Conservation (phyloP, 2,113 vertebrate species). For the Tichodroma muraria region DNA sequence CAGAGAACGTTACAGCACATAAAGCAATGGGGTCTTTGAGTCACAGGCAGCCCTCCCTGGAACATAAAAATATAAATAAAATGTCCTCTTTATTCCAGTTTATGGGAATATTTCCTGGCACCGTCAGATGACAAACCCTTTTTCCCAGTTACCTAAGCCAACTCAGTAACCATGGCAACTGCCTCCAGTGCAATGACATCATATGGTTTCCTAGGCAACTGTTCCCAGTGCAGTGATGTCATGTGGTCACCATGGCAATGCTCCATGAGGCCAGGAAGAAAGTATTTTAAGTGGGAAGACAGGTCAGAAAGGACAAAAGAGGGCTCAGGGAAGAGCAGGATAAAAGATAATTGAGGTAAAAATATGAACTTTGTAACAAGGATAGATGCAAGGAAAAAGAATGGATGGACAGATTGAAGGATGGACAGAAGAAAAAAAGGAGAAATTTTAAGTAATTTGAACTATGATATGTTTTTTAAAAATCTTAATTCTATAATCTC, state of each 20-base stretch:
- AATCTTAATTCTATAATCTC: background rate
- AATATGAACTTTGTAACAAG: background rate
- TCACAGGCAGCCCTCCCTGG: background rate
- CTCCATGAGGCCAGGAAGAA: slow-evolving; percentile 33
- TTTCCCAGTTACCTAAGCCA: slow-evolving; percentile 17
- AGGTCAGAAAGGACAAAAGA: slow-evolving; percentile 3
- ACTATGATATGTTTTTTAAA: background rate
- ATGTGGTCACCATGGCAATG: slow-evolving; percentile 47
- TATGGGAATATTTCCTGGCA: slow-evolving; percentile 25
- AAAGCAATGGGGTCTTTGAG: background rate
- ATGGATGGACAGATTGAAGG: background rate
- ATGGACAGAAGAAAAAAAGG: background rate
- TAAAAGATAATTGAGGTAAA: background rate
- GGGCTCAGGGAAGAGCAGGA: background rate
- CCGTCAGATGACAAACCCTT: background rate
- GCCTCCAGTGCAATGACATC: slow-evolving; percentile 59
- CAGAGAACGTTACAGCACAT: accelerated
- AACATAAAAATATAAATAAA: background rate
- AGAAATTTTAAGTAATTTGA: background rate
- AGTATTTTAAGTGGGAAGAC: background rate
- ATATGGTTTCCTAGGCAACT: slow-evolving; percentile 51
- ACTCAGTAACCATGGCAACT: slow-evolving; percentile 36
- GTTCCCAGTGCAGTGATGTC: slow-evolving; percentile 42
- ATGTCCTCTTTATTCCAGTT: background rate
- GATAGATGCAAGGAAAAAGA: background rate